Conservation (phyloP, 2,888 invertebrate species). For the Stenotaenia linearis region DNA sequence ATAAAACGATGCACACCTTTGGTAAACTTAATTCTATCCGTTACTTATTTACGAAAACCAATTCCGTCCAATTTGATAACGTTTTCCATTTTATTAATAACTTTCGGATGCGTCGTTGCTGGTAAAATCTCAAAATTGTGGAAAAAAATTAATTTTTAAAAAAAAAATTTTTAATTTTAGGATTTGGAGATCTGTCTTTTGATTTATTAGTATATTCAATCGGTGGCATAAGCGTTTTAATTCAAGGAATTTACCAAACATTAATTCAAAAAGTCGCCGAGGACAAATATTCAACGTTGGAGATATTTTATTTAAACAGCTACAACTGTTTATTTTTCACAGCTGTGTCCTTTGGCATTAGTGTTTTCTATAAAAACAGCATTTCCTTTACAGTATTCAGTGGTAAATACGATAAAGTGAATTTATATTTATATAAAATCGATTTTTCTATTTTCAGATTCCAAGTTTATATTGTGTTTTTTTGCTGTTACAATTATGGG, state of each 20-base stretch:
- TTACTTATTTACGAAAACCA: conserved; percentile 46
- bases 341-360: conserved; percentile 38
- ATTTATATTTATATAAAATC: too few species aligned
- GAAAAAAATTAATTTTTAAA: not conserved
- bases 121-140: conserved; percentile 41
- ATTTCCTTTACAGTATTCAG: not conserved
- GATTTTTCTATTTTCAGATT: conserved; percentile 38
- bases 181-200: conserved; percentile 49
- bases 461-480: conserved; percentile 44
- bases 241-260: conserved; percentile 49
- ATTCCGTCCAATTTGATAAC: conserved; percentile 43
- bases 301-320: conserved; percentile 48
- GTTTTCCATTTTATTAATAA: conserved; percentile 45
- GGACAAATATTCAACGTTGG: conserved; percentile 43
- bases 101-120: conserved; percentile 49
- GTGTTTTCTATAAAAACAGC: conserved; percentile 40
- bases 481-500: conserved; percentile 43
- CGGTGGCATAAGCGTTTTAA: conserved; percentile 47
- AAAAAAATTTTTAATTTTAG: conserved; percentile 39
- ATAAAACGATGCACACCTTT: conserved; percentile 51
- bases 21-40: conserved; percentile 47
- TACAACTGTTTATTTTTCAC: conserved; percentile 46
- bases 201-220: conserved; percentile 45
- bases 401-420: not conserved
- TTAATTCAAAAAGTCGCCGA: conserved; percentile 47